phyloP scores from a whole-genome alignment of 2,797 vertebrate genomes.

The Pipistrellus nathusii region DNA sequence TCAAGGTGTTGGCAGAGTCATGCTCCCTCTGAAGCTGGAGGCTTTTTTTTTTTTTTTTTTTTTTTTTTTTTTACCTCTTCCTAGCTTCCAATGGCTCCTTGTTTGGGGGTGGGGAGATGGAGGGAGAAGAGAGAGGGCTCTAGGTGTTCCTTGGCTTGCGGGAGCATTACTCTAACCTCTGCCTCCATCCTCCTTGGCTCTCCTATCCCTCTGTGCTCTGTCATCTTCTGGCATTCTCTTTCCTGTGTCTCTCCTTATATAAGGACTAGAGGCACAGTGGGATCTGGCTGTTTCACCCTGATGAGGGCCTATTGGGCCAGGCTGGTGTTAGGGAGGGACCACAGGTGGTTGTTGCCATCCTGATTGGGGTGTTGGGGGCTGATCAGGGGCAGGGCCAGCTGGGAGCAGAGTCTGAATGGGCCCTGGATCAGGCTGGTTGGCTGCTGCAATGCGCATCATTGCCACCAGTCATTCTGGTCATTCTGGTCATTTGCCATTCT shows the following conservation, averaged over 20 bases:
- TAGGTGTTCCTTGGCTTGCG: background rate
- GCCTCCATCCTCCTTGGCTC: background rate
- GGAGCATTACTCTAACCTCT: background rate
- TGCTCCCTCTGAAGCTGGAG: background rate
- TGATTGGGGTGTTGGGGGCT: too few species aligned
- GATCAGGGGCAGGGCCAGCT: too few species aligned
- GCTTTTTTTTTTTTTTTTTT: background rate
- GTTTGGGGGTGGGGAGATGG: too few species aligned
- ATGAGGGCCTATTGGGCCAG: too few species aligned
- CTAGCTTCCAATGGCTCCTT: background rate
- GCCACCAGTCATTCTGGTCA: too few species aligned
- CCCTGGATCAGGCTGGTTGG: too few species aligned
- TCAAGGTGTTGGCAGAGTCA: background rate
- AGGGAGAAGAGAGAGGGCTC: background rate
- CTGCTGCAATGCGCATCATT: too few species aligned
- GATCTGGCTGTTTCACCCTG: too few species aligned
- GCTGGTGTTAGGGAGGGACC: too few species aligned
- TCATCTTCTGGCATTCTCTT: background rate
- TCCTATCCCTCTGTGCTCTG: background rate
- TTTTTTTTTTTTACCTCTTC: background rate
- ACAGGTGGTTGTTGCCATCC: too few species aligned
- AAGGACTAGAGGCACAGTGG: background rate
- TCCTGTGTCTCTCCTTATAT: background rate
- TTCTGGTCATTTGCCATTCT: too few species aligned
- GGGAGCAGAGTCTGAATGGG: too few species aligned